These are phyloP conservation scores for Asteroscopus sphinx DNA, from an alignment of 2,888 invertebrate genomes.

Conservation along the genomic window DNA sequence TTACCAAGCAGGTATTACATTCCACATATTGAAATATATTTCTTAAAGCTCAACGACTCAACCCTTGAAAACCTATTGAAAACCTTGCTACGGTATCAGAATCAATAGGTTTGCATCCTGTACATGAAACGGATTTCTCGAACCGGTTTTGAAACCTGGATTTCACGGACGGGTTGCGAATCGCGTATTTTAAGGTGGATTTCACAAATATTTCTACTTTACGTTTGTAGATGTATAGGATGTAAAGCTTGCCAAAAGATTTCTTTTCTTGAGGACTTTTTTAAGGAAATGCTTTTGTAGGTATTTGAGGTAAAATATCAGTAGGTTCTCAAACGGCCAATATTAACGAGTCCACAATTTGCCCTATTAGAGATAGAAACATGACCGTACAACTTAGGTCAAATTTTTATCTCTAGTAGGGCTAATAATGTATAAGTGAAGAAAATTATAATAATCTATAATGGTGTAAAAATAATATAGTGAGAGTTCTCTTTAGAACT, in stretches of 20 bases:
- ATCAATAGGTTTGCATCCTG: constrained; percentile 8
- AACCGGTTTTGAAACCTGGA: background rate
- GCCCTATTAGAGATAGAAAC: too few species aligned
- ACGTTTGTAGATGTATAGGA: background rate
- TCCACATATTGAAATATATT: background rate
- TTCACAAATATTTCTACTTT: background rate
- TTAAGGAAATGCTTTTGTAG: background rate
- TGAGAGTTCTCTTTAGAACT: too few species aligned
- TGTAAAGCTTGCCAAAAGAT: background rate
- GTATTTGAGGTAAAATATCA: background rate
- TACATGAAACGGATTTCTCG: constrained; percentile 4
- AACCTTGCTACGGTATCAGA: background rate
- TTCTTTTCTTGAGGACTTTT: constrained; percentile 3
- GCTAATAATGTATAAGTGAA: too few species aligned
- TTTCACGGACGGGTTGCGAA: background rate
- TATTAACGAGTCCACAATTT: too few species aligned
- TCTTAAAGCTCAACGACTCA: background rate
- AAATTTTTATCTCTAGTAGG: too few species aligned
- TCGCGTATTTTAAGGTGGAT: background rate
- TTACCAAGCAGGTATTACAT: too few species aligned
- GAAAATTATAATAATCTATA: too few species aligned
- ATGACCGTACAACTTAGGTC: too few species aligned
- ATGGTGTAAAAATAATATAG: too few species aligned
- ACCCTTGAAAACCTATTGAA: background rate
- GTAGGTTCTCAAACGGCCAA: too few species aligned